A percentile compares a stretch with the other conserved stretches of the same genome.
Evolutionary conservation across 1,140 invertebrate species (phyloP).

Genomic region (Nylanderia fulva): DNA sequence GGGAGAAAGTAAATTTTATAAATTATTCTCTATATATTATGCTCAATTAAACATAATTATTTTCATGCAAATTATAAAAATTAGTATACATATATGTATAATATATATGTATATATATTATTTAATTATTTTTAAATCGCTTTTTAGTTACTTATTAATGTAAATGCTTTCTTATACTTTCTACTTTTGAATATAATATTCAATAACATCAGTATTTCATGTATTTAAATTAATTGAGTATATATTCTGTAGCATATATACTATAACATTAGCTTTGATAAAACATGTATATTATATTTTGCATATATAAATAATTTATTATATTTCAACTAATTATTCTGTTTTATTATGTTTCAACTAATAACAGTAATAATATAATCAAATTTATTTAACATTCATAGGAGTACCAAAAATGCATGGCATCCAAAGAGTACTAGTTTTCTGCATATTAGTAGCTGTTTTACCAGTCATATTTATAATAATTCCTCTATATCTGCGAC

Average conservation of each 20-base stretch:
- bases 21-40: neutral
- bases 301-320: neutral
- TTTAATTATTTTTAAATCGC: constrained; percentile 5
- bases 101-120: neutral
- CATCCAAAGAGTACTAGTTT: constrained; percentile 90
- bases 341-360: neutral
- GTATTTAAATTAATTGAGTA: neutral
- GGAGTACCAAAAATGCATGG: constrained; percentile 90
- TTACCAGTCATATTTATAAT: constrained; percentile 91
- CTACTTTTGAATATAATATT: constrained; percentile 19
- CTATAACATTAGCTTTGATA: neutral
- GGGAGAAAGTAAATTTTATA: constrained; percentile 1
- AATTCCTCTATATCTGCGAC: constrained; percentile 91
- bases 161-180: neutral
- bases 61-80: neutral
- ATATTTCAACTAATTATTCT: neutral
- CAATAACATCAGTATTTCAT: neutral
- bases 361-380: neutral
- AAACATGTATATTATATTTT: constrained; percentile 10
- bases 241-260: neutral
- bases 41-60: neutral
- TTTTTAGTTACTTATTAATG: too few species aligned
- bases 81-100: neutral
- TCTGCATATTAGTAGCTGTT: constrained; percentile 91
- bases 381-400: constrained; percentile 47